Evolutionary conservation across 2,113 vertebrate genomes (phyloP).

Genomic region (Microcebus ravelobensis): DNA sequence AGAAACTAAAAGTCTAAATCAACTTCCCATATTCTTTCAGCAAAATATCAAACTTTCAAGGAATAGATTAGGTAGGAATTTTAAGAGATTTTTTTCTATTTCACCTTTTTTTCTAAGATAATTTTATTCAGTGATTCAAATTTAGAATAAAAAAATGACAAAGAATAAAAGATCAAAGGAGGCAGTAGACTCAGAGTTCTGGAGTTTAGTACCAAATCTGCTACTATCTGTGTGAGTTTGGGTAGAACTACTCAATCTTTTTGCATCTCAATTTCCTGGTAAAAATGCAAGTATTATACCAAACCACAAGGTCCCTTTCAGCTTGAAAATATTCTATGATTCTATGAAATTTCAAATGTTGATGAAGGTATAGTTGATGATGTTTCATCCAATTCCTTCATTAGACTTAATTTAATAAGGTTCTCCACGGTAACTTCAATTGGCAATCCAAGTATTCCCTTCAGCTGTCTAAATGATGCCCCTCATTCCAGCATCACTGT

Average conservation of each 20-base stretch:
- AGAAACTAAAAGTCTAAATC: constrained; percentile 9
- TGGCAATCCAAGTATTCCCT: constrained; percentile 65
- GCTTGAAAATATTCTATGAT: constrained; percentile 49
- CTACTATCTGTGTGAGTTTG: neutral
- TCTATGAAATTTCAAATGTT: constrained; percentile 63
- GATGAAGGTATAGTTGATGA: constrained; percentile 45
- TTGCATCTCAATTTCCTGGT: constrained; percentile 12
- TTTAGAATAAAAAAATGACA: constrained; percentile 39
- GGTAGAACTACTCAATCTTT: constrained; percentile 1
- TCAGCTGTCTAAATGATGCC: constrained; percentile 70
- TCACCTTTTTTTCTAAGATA: neutral
- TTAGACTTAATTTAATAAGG: constrained; percentile 69
- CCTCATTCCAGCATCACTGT: constrained; percentile 54
- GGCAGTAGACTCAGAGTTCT: neutral
- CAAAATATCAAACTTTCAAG: constrained; percentile 53
- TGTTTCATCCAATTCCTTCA: constrained; percentile 64
- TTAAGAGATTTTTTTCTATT: neutral
- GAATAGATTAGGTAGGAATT: constrained; percentile 9
- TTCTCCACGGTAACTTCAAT: constrained; percentile 48
- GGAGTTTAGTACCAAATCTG: neutral
- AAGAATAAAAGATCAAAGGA: constrained; percentile 7
- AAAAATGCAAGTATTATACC: constrained; percentile 25
- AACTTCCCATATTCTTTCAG: neutral
- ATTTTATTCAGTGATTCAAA: constrained; percentile 42
- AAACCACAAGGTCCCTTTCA: constrained; percentile 38